These are phyloP conservation scores for Remorina albescens DNA, from an alignment of 2,797 vertebrate genomes.

Conservation along the genomic window DNA sequence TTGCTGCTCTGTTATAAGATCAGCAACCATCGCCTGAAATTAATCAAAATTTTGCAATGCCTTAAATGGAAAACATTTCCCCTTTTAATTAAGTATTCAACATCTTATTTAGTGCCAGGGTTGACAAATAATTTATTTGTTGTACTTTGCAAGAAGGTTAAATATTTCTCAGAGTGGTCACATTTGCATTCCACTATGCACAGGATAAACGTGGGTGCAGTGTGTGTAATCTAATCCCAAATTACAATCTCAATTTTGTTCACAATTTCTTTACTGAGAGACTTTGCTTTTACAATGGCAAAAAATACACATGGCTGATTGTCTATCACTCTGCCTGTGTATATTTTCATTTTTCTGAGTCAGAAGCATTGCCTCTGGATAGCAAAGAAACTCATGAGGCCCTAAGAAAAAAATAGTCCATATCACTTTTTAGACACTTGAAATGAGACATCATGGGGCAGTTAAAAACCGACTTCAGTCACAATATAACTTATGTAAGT, in stretches of 20 bases:
- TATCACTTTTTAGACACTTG: conserved; percentile 16
- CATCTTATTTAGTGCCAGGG: conserved; percentile 76
- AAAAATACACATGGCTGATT: conserved; percentile 7
- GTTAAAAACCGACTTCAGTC: conserved; percentile 22
- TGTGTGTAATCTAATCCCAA: conserved; percentile 67
- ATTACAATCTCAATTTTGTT: conserved; percentile 71
- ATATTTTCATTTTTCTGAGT: background rate
- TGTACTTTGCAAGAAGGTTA: conserved; percentile 59
- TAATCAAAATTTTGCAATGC: conserved; percentile 75
- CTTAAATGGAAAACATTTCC: conserved; percentile 78
- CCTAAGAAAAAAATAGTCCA: background rate
- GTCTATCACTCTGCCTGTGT: background rate
- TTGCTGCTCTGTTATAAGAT: conserved; percentile 79
- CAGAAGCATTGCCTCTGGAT: too few relatives aligned
- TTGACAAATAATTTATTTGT: conserved; percentile 75
- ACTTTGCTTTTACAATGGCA: conserved; percentile 16
- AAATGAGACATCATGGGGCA: conserved; percentile 11
- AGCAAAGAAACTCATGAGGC: conserved; percentile 10
- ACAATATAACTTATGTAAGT: conserved; percentile 14
- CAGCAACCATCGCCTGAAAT: conserved; percentile 67
- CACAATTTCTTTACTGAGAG: conserved; percentile 41
- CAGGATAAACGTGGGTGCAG: conserved; percentile 58
- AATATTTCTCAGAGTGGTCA: conserved; percentile 51
- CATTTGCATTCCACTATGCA: conserved; percentile 63
- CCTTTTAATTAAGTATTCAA: conserved; percentile 77